These are phyloP conservation scores for Asarcornis scutulata DNA, from an alignment of 2,113 vertebrate genomes.

Conservation along the genomic window DNA sequence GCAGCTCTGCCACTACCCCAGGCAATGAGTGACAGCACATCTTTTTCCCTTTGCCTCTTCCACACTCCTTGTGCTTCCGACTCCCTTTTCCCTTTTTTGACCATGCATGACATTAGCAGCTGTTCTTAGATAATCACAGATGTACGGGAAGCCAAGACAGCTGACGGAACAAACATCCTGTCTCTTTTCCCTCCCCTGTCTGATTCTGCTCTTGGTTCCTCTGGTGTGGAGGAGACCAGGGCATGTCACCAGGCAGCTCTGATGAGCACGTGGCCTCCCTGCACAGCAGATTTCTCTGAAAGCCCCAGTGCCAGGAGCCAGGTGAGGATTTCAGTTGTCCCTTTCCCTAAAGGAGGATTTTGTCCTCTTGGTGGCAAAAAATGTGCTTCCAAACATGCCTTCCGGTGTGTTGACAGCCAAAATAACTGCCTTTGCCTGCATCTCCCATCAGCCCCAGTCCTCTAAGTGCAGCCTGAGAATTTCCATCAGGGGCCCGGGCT, in stretches of 20 bases:
- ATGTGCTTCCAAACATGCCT: background rate
- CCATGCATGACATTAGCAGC: background rate
- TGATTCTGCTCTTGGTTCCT: background rate
- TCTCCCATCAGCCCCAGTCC: background rate
- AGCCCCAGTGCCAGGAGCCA: background rate
- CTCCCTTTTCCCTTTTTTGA: background rate
- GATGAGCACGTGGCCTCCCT: accelerated
- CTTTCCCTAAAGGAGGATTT: background rate
- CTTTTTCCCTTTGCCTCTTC: background rate
- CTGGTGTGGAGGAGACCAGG: background rate
- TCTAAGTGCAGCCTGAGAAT: background rate
- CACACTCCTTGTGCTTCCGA: background rate
- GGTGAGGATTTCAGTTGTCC: background rate
- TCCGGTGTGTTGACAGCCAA: background rate
- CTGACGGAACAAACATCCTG: background rate
- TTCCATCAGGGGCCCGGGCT: background rate
- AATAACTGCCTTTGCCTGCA: background rate
- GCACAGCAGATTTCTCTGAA: background rate
- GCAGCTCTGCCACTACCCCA: accelerated
- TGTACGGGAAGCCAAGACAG: background rate
- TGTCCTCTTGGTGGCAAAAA: background rate
- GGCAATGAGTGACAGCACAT: accelerated
- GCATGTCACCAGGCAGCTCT: background rate
- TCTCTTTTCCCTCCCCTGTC: background rate
- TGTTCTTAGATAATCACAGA: slow-evolving; percentile 21